Evolutionary conservation across 1,140 invertebrate species (phyloP).

Genomic region (Zaprionus lachaisei): DNA sequence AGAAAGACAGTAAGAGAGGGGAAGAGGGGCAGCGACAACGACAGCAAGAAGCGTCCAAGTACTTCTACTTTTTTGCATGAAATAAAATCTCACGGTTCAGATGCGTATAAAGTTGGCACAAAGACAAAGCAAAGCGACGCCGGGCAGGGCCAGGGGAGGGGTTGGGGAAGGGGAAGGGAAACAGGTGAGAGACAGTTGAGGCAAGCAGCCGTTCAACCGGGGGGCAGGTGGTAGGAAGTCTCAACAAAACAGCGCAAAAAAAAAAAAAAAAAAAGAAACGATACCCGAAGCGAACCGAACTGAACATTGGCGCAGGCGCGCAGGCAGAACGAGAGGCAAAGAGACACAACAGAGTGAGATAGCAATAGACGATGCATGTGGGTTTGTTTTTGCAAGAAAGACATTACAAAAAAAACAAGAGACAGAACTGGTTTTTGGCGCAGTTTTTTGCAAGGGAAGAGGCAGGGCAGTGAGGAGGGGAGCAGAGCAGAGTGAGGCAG

Average conservation of each 20-base stretch:
- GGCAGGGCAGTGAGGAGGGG: not conserved
- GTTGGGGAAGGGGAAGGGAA: not conserved
- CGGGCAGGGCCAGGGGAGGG: not conserved
- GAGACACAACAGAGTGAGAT: conserved; percentile 16
- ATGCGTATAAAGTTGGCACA: conserved; percentile 79
- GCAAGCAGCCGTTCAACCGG: conserved; percentile 24
- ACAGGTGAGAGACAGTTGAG: conserved; percentile 6
- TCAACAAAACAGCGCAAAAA: conserved; percentile 52
- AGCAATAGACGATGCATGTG: conserved; percentile 58
- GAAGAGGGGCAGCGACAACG: not conserved
- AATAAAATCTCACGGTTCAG: conserved; percentile 83
- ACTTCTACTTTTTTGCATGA: conserved; percentile 81
- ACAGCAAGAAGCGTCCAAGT: conserved; percentile 50
- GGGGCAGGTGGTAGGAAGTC: conserved; percentile 79
- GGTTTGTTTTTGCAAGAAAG: conserved; percentile 74
- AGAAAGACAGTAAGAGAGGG: not conserved
- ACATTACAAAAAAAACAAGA: conserved; percentile 58
- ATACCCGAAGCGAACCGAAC: conserved; percentile 44
- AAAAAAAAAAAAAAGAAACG: conserved; percentile 17
- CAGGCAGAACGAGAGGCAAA: conserved; percentile 3
- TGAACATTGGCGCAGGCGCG: conserved; percentile 44
- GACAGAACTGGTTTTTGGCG: conserved; percentile 43
- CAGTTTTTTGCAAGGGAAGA: conserved; percentile 12
- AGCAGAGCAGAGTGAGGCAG: not conserved
- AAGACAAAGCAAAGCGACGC: conserved; percentile 27